These are phyloP conservation scores for Scophthalmus maximus DNA, from an alignment of 2,113 vertebrate genomes.

Conservation along the genomic window DNA sequence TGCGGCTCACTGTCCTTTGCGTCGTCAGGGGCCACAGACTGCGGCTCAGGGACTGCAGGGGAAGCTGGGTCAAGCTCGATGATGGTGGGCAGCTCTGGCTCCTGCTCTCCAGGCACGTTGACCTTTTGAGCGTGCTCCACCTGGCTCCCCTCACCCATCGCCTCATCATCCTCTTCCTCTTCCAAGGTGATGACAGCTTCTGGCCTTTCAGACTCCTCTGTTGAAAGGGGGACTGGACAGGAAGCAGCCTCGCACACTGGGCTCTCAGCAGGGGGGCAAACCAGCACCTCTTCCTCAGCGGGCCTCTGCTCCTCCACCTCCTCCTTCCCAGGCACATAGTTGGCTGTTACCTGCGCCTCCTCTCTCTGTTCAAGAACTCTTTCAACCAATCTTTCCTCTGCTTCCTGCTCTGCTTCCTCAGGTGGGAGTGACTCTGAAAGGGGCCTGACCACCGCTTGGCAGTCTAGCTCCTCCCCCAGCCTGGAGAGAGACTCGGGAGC, in stretches of 20 bases:
- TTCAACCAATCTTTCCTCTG: conserved; percentile 45
- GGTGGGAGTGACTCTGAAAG: conserved; percentile 71
- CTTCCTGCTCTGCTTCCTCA: conserved; percentile 60
- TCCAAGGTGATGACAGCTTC: conserved; percentile 72
- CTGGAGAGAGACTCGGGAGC: conserved; percentile 59
- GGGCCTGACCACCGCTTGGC: conserved; percentile 73
- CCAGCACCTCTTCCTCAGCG: conserved; percentile 67
- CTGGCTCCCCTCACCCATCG: conserved; percentile 48
- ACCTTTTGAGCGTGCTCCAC: conserved; percentile 66
- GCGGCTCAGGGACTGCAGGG: conserved; percentile 39
- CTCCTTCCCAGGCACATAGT: conserved; percentile 63
- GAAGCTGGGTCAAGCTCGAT: conserved; percentile 64
- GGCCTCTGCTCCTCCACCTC: conserved; percentile 57
- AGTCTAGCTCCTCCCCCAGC: conserved; percentile 71
- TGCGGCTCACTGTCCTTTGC: conserved; percentile 41
- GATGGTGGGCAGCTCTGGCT: conserved; percentile 50
- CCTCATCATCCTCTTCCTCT: conserved; percentile 69
- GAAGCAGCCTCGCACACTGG: conserved; percentile 65
- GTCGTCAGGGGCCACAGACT: conserved; percentile 14
- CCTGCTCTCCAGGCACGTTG: conserved; percentile 57
- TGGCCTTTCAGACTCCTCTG: conserved; percentile 64
- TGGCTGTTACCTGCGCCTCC: conserved; percentile 58
- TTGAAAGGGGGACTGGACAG: conserved; percentile 63
- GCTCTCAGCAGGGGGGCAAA: conserved; percentile 70
- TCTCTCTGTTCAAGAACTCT: conserved; percentile 63